These are phyloP conservation scores for Menidia beryllina DNA, from an alignment of 2,113 vertebrate genomes.

Conservation along the genomic window DNA sequence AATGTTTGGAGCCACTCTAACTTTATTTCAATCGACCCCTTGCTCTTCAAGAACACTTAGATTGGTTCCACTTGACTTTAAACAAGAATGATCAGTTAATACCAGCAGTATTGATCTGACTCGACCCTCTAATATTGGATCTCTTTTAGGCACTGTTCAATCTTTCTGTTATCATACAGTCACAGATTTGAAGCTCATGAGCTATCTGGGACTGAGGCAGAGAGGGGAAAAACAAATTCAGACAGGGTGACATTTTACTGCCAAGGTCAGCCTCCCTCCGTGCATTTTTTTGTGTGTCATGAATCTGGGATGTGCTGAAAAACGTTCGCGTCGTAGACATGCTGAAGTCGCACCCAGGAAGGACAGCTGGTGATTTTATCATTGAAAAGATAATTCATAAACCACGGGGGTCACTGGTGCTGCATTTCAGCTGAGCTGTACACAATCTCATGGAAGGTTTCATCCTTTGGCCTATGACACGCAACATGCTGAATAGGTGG, in stretches of 20 bases:
- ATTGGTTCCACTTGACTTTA: constrained; percentile 62
- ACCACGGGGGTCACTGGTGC: constrained; percentile 28
- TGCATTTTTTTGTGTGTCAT: constrained; percentile 16
- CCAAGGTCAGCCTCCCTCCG: constrained; percentile 40
- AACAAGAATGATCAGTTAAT: constrained; percentile 68
- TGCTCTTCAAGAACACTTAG: constrained; percentile 50
- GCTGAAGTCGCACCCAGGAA: constrained; percentile 21
- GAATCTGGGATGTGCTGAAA: constrained; percentile 12
- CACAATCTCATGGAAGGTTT: constrained; percentile 39
- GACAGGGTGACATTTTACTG: constrained; percentile 22
- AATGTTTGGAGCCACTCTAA: constrained; percentile 58
- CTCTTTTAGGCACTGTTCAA: constrained; percentile 50
- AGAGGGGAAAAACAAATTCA: constrained; percentile 1
- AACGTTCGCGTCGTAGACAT: constrained; percentile 31
- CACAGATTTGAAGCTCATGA: constrained; percentile 41
- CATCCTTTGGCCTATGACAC: constrained; percentile 47
- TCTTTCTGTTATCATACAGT: constrained; percentile 61
- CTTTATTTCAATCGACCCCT: constrained; percentile 71
- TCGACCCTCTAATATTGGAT: constrained; percentile 59
- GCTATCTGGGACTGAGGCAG: constrained; percentile 10
- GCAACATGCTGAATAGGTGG: constrained; percentile 58
- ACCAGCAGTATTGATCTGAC: constrained; percentile 60
- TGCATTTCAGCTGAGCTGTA: constrained; percentile 57
- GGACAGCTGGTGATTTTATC: constrained; percentile 23
- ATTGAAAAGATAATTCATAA: constrained; percentile 46